phyloP scores from a whole-genome alignment of 1,140 invertebrate species.

The Yoshiicerus persimilis region DNA sequence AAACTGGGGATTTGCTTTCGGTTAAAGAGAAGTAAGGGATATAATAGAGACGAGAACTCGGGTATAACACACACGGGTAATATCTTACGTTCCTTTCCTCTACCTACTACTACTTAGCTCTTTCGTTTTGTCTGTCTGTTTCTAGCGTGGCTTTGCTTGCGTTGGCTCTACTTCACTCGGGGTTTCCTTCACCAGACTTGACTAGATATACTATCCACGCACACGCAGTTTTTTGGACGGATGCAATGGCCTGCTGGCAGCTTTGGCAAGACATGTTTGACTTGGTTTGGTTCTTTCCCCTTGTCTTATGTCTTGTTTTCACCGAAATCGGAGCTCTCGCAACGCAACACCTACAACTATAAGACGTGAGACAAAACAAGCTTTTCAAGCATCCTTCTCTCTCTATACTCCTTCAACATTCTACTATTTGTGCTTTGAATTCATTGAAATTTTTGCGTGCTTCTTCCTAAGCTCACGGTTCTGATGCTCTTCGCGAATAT shows the following conservation, averaged over 20 bases:
- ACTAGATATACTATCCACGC: not conserved
- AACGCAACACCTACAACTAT: not conserved
- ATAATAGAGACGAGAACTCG: not conserved
- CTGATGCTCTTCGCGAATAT: not conserved
- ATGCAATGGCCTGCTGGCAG: not conserved
- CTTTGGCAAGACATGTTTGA: not conserved
- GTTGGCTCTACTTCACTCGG: not conserved
- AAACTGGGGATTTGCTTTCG: constrained; percentile 18
- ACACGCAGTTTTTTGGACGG: constrained; percentile 9
- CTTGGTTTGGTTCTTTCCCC: not conserved
- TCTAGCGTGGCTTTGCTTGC: not conserved
- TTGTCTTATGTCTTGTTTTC: constrained; percentile 4
- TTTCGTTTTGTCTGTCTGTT: not conserved
- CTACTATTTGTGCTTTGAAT: not conserved
- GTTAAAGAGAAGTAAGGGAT: constrained; percentile 6
- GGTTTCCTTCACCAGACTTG: not conserved
- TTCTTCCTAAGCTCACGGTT: not conserved
- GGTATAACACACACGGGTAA: not conserved
- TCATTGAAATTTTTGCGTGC: not conserved
- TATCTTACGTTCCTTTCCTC: not conserved
- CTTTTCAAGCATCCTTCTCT: too few relatives aligned
- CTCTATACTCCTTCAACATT: not conserved
- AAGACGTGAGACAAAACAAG: not conserved
- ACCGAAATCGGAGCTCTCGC: not conserved
- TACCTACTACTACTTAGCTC: not conserved